A percentile compares a stretch with the other conserved stretches of the same genome.
phyloP scores from a whole-genome alignment of 2,113 vertebrate species.

The Gallinago undulata region DNA sequence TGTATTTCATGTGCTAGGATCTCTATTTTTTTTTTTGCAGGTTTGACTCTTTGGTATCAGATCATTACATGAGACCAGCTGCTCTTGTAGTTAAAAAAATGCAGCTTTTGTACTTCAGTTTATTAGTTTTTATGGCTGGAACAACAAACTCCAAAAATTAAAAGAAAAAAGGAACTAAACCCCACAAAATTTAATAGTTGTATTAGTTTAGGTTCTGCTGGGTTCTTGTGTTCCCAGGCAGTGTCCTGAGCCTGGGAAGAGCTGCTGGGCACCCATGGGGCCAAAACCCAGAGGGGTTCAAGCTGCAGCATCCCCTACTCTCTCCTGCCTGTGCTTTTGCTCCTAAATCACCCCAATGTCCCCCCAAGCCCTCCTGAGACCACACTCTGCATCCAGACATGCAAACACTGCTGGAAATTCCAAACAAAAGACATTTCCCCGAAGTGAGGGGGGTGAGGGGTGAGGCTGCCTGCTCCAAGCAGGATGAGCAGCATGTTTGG shows the following conservation, averaged over 20 bases:
- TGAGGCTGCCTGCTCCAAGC: not conserved
- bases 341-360: not conserved
- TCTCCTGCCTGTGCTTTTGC: not conserved
- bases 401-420: not conserved
- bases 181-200: not conserved
- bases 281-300: not conserved
- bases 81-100: not conserved
- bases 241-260: not conserved
- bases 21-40: not conserved
- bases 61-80: not conserved
- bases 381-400: not conserved
- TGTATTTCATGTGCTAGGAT: not conserved
- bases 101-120: not conserved
- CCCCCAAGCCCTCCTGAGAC: not conserved
- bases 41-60: not conserved
- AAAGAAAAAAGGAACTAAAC: not conserved
- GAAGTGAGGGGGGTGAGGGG: not conserved
- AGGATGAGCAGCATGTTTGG: not conserved
- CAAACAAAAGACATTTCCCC: not conserved
- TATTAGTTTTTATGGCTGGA: not conserved
- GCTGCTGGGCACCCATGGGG: not conserved
- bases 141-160: not conserved
- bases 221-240: not conserved
- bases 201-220: not conserved
- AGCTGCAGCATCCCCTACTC: not conserved